Evolutionary conservation across 2,888 invertebrate species (phyloP).

Genomic region (Diogma glabrata): DNA sequence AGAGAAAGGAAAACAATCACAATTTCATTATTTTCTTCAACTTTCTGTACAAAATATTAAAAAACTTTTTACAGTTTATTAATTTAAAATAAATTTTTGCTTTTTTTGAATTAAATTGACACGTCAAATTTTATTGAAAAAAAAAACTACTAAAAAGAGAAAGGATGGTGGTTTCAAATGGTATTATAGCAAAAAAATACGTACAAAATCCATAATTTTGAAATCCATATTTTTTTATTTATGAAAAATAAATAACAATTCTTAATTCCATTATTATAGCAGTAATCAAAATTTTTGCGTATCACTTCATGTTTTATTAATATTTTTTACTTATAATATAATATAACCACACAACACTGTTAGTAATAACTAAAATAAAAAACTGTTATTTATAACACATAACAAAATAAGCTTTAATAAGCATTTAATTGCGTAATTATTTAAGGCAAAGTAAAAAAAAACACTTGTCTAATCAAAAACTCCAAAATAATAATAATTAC

Average conservation of each 20-base stretch:
- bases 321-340: too few relatives aligned
- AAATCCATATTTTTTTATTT: too few relatives aligned
- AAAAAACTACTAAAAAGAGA: slow-evolving; percentile 2
- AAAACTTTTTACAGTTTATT: too few relatives aligned
- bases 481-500: too few relatives aligned
- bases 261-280: too few relatives aligned
- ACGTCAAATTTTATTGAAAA: background rate
- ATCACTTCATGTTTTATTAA: too few relatives aligned
- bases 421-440: slow-evolving; percentile 6
- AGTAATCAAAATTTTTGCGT: too few relatives aligned
- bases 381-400: background rate
- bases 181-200: too few relatives aligned
- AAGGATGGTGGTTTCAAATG: background rate
- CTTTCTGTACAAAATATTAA: background rate
- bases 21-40: background rate
- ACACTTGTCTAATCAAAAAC: slow-evolving; percentile 8
- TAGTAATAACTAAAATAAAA: background rate
- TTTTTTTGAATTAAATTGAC: background rate
- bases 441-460: background rate
- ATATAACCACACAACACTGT: background rate
- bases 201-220: slow-evolving; percentile 6
- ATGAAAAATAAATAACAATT: too few relatives aligned
- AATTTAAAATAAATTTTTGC: background rate
- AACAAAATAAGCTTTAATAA: slow-evolving; percentile 3
- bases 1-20: background rate